Evolutionary conservation across 2,113 vertebrate species (phyloP), one percentile per base, ranked within the genome.

Genomic region (Athene cunicularia): DNA sequence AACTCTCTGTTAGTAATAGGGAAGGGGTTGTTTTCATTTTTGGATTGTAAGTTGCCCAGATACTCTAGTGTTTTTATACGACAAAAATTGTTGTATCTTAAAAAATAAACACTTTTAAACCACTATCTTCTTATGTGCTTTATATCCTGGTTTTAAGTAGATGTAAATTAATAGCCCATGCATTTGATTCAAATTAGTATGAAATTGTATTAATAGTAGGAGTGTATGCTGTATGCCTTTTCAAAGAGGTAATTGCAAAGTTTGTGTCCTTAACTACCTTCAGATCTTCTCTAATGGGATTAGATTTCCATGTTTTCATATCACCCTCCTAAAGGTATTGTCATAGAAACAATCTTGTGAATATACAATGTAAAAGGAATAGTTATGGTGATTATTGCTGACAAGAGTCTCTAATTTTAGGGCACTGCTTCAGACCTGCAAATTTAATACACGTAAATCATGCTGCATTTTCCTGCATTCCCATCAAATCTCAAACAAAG

Each of bases 401-500:
- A 53, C 49, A 93, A 52, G 43, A 72, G 66, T 20, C 82, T 88
- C 39, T 90, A 79, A 71, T 95, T 97, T 94, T 28, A 75, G 77
- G 89, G 49, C 58, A 62, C 28, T 1, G 5, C 58, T 93, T 85
- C 56, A 87, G 67, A 62, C 50, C 68, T 85, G n/a, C 49, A 72
- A 12, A 26, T 92, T 91, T 73, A 68, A 71, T 76, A 58, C 49
- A 20, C 0, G 2, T n/a, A 89, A 87, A 92, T 89, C 52, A 43
- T 50, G 33, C 76, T 86, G 30, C 28, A 21, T 39, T 39, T 43
- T 43, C 41, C 76, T 86, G 30, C 26, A 21, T 93, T 94, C 21
- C n/a, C 64, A 79, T 89, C 62, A 72, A 64, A 56, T 80, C 77
- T 79, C 68, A 75, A 68, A 62, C 50, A 80, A 86, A 95, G 47